A percentile compares a stretch with the other conserved stretches of the same genome.
These are phyloP conservation scores for Sepiola atlantica DNA, from an alignment of 2,888 invertebrate genomes.

Conservation along the genomic window DNA sequence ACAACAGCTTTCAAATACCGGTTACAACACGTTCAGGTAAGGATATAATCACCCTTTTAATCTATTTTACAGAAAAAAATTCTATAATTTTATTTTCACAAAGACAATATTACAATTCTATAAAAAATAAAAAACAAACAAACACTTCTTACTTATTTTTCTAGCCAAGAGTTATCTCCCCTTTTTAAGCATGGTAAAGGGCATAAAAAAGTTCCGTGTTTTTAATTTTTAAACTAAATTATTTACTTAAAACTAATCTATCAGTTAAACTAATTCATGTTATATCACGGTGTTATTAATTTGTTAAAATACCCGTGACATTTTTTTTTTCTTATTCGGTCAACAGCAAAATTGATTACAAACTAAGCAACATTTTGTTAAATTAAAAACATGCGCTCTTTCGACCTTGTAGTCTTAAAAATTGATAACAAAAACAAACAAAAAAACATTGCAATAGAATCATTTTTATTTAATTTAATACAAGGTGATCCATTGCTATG, in stretches of 20 bases:
- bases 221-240: not conserved
- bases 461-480: too few relatives aligned
- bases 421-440: too few relatives aligned
- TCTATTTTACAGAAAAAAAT: not conserved
- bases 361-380: too few relatives aligned
- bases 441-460: too few relatives aligned
- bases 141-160: not conserved
- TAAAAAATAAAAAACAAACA: not conserved
- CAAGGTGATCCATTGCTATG: too few relatives aligned
- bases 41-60: not conserved
- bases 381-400: too few relatives aligned
- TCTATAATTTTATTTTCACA: not conserved
- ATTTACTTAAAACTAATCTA: not conserved
- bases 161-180: not conserved
- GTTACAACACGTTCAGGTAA: not conserved
- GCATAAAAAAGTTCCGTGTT: not conserved
- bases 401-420: too few relatives aligned
- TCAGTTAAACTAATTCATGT: too few relatives aligned
- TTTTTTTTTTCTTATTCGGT: too few relatives aligned
- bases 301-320: too few relatives aligned
- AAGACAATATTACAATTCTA: not conserved
- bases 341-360: too few relatives aligned
- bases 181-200: not conserved
- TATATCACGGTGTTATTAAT: too few relatives aligned
- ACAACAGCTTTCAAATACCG: not conserved